Percentiles rank a stretch among this genome's conserved stretches.
phyloP scores from a whole-genome alignment of 2,888 invertebrate genomes.

The Pegoplata infirma region DNA sequence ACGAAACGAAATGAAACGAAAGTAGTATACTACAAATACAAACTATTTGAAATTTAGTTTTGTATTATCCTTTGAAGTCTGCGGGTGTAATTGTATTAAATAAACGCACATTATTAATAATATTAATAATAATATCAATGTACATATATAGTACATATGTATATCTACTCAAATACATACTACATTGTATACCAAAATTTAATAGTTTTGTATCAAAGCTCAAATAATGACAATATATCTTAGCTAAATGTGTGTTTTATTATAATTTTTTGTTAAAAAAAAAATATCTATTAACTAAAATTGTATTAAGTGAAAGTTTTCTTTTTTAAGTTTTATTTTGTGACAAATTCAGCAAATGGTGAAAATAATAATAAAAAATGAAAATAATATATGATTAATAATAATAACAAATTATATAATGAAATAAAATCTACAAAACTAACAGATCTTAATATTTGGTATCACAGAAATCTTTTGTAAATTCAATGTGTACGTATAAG shows the following conservation, averaged over 20 bases:
- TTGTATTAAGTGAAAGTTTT: slow-evolving; percentile 23
- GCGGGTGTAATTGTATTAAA: slow-evolving; percentile 56
- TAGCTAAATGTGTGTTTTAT: slow-evolving; percentile 17
- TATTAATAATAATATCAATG: no score
- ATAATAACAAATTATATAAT: slow-evolving; percentile 59
- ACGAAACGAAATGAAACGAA: background rate
- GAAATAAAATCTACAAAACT: slow-evolving; percentile 35
- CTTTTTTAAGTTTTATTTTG: slow-evolving; percentile 1
- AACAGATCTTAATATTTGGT: slow-evolving; percentile 42
- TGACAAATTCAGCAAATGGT: slow-evolving; percentile 17
- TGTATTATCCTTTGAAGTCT: slow-evolving; percentile 62
- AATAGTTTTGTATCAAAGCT: slow-evolving; percentile 57
- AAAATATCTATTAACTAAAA: background rate
- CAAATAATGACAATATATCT: slow-evolving; percentile 44
- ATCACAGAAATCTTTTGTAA: slow-evolving; percentile 26
- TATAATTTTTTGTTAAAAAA: no score
- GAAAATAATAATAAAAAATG: no score
- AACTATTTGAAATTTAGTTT: slow-evolving; percentile 58
- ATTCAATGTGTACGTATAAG: slow-evolving; percentile 48
- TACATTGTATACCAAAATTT: slow-evolving; percentile 3
- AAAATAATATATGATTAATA: no score
- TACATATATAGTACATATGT: slow-evolving; percentile 33
- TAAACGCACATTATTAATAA: slow-evolving; percentile 55
- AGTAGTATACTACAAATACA: slow-evolving; percentile 57
- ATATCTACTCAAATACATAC: slow-evolving; percentile 21